A percentile compares a stretch with the other conserved stretches of the same genome.
phyloP scores from a whole-genome alignment of 2,797 vertebrate genomes.

The Falco concolor region DNA sequence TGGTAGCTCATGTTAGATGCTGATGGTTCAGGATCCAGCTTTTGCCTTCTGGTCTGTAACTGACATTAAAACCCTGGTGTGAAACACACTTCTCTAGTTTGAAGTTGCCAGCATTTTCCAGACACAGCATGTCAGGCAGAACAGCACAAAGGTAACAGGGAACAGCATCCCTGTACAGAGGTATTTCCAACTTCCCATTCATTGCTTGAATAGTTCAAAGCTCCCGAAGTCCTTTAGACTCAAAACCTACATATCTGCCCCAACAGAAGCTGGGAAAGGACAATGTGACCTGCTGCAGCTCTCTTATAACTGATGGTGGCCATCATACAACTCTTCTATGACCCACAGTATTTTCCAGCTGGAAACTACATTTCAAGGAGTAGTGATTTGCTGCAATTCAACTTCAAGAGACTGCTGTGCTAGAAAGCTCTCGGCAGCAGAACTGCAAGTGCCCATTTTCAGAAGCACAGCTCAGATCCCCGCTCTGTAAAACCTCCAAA shows the following conservation, averaged over 20 bases:
- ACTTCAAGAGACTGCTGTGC: background rate
- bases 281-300: background rate
- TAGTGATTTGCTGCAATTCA: background rate
- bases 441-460: background rate
- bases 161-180: background rate
- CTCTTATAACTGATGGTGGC: background rate
- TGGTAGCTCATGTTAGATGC: background rate
- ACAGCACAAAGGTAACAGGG: background rate
- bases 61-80: background rate
- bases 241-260: background rate
- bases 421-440: background rate
- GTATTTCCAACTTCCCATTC: background rate
- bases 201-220: background rate
- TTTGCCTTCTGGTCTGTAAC: background rate
- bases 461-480: background rate
- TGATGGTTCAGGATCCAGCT: background rate
- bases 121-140: background rate
- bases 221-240: background rate
- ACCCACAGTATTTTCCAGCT: background rate
- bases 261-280: fast-evolving
- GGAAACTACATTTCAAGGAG: background rate
- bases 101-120: background rate
- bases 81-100: background rate
- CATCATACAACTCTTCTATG: background rate
- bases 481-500: background rate